Evolutionary conservation across 2,888 invertebrate species (phyloP), one percentile per base, ranked within the genome.

Genomic region (Synanthedon tipuliformis): DNA sequence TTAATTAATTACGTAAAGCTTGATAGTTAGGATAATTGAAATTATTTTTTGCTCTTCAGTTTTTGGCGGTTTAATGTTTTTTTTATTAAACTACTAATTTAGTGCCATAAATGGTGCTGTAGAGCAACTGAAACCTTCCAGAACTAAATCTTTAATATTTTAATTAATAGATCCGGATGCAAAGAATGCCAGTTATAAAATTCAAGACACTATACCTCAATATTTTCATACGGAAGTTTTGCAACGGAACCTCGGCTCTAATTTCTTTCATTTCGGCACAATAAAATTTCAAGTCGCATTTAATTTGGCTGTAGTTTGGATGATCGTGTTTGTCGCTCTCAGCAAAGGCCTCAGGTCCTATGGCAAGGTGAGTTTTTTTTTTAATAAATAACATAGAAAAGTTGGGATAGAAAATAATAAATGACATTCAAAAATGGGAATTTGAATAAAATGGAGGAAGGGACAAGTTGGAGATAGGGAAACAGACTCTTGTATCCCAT

Each of bases 281-380:
- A 90, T 94, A 55, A 94, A 94, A 77, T 95, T 96, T 79, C 95
- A 96, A 88, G 91, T 95, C 58, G 95, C 95, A 3, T 95, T 96
- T 80, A 95, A 96, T 77, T 85, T 96, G 73, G 95, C 95, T 0
- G 93, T 96, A 4, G 92, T 96, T 18, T 97, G 96, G 96, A 92
- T 95, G 90, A 92, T 95, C 51, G 93, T 96, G 5, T 96, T 96
- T 70, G 91, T 96, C 18, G 92, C 94, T 50, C 89, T 96, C 18
- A 95, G 95, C 75, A 95, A 95, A 90, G 96, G 96, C 55, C 80
- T 96, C 48, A 90, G 94, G 63, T 94, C 94, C 0, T 94, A 94
- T 64, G 94, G 95, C 55, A 95, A 94, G 89, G 93, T 94, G 73
- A 49, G 34, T 34, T 34, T 34, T 10, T 8, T 10, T 34, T 23